Base-by-base conservation (phyloP, 1,140 invertebrate genomes). In the Stenopsyche tienmushanensis region DNA sequence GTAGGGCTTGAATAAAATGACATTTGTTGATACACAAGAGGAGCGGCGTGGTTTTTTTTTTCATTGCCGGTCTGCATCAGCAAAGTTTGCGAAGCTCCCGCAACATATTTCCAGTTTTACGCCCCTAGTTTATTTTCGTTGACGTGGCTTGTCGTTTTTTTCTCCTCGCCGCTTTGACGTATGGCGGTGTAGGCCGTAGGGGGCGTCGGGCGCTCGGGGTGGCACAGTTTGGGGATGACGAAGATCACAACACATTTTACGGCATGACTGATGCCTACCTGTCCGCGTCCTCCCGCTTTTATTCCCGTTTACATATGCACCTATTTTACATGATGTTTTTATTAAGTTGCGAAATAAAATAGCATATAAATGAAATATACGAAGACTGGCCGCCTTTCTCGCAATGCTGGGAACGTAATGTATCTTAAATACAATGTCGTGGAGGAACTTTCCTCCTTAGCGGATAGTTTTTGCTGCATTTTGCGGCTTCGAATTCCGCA, bases 91-190 rank as follows among this genome's bases (percentile, higher is more conserved):
- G 44, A 20, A 50, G 44, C 53, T 52, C 50, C 17, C 64, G 26
- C 34, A 65, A 65, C 63, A 57, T 49, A 57, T 65, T 58, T 57
- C 53, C 63, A 65, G 42, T 58, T 65, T 65, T 57, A 65, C 63
- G 24, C 49, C 64, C 55, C 55, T 55, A 59, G 54, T 65, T 65
- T 59, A 59, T 65, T 65, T 59, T 59, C 55, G 57, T 65, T 65
- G 63, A 65, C 63, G 63, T 57, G 63, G 52, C 63, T 47, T 45
- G 55, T 58, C 55, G 45, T 60, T 59, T 65, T 65, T 65, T 59
- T 57, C 24, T 54, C 29, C 42, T 55, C 62, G 62, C 29, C 44
- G 29, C 54, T 59, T 52, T 64, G 58, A 60, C 58, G 58, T 60
- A 60, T 50, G 58, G 44, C 58, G 54, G 5, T 5, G 39, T 41